Evolutionary conservation across 2,888 invertebrate genomes (phyloP).

Genomic region (Ametastegia equiseti): DNA sequence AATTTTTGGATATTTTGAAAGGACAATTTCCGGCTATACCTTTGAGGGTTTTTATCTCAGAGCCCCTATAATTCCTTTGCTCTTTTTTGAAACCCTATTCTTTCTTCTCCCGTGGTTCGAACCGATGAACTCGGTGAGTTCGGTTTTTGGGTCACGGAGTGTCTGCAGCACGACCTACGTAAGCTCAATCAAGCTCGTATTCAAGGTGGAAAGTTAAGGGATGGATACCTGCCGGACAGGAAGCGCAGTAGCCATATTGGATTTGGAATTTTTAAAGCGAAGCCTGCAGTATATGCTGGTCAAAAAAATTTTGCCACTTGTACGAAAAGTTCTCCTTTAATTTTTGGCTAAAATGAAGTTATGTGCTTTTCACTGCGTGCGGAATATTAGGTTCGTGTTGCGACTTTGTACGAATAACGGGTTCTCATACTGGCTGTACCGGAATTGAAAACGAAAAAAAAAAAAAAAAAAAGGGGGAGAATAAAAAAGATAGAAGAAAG

Average conservation of each 20-base stretch:
- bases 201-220: neutral
- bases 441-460: neutral
- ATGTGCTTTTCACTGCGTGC: neutral
- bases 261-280: too few species aligned
- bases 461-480: neutral
- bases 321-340: neutral
- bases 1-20: neutral
- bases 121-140: neutral
- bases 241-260: neutral
- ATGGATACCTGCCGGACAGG: neutral
- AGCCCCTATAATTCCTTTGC: neutral
- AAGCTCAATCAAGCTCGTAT: slow-evolving; percentile 28
- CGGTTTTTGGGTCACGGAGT: neutral
- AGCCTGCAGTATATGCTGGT: too few species aligned
- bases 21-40: too few species aligned
- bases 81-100: neutral
- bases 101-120: neutral
- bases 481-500: neutral
- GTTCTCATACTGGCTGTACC: neutral
- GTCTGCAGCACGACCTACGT: neutral
- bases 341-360: neutral
- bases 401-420: neutral
- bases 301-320: neutral
- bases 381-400: neutral
- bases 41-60: neutral